Evolutionary conservation across 2,113 vertebrate species (phyloP).

Genomic region (Dipodomys spectabilis): DNA sequence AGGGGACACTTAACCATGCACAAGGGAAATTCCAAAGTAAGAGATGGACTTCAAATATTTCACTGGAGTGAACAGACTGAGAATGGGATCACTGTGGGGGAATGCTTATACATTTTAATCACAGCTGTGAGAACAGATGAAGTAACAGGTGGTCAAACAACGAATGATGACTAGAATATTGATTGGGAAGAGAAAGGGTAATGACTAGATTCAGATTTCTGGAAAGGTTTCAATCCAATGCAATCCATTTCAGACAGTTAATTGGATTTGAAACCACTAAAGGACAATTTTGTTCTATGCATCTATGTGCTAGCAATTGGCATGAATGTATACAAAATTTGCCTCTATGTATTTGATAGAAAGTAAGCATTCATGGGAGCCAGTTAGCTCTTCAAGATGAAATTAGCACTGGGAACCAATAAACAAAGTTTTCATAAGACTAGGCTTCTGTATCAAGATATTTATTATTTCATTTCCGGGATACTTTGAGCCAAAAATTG

Average conservation of each 20-base stretch:
- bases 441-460: not conserved
- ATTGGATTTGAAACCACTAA: conserved; percentile 58
- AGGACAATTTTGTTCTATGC: not conserved
- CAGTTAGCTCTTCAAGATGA: not conserved
- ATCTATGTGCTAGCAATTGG: not conserved
- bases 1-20: not conserved
- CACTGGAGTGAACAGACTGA: not conserved
- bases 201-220: conserved; percentile 64
- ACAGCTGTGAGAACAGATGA: conserved; percentile 52
- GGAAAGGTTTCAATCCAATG: conserved; percentile 71
- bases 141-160: conserved; percentile 78
- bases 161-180: conserved; percentile 41
- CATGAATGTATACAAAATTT: not conserved
- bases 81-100: not conserved
- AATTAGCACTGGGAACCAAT: not conserved
- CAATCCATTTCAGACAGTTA: conserved; percentile 31
- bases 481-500: not conserved
- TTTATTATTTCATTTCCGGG: not conserved
- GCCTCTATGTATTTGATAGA: not conserved
- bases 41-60: not conserved
- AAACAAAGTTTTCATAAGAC: not conserved
- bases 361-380: not conserved
- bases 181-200: conserved; percentile 48
- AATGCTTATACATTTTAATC: conserved; percentile 65
- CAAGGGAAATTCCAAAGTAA: not conserved